Base-by-base conservation (phyloP, 2,113 vertebrate species). In the Alligator sinensis region DNA sequence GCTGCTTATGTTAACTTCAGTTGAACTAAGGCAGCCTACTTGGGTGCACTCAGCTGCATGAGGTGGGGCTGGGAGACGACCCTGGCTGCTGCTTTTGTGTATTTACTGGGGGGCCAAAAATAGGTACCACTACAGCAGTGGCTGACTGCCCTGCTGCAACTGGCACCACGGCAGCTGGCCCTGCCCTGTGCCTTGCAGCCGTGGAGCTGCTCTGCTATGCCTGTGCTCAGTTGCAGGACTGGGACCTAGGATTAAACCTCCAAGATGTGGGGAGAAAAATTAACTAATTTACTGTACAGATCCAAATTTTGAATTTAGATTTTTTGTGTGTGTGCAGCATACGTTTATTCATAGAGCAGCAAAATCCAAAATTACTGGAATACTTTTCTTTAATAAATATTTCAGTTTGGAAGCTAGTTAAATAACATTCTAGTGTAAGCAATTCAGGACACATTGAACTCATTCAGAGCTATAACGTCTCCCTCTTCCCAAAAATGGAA, bases 401-500 rank as follows among this genome's bases (percentile, higher is more conserved):
- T 94, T 96, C 1, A 3, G 61, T 91, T 97, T 90, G 87, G 79
- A 94, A 96, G 80, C 0, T 55, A 89, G 91, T 76, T 91, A 94
- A 87, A 90, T 54, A 80, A 87, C 86, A 82, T 55, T 84, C 16
- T 87, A 77, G 47, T 74, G 27, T 80, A 47, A 86, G 76, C 25
- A 84, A 94, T 93, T 85, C 76, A 92, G 92, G 92, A 94, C 93
- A 97, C 94, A 94, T 81, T 96, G 93, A 97, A 94, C 88, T 93
- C 90, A 95, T 97, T 95, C 68, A 82, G 91, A 68, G 30, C 87
- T 70, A 84, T 17, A 77, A 90, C 70, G 83, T 57, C 1, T 4
- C 89, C 90, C 84, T 38, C 90, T 90, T 90, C 94, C 77, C 90
- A 34, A 81, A 96, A 94, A 97, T 86, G 91, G 93, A 91, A 93